phyloP scores from a whole-genome alignment of 2,888 invertebrate species.

The Meteorus cinctellus region DNA sequence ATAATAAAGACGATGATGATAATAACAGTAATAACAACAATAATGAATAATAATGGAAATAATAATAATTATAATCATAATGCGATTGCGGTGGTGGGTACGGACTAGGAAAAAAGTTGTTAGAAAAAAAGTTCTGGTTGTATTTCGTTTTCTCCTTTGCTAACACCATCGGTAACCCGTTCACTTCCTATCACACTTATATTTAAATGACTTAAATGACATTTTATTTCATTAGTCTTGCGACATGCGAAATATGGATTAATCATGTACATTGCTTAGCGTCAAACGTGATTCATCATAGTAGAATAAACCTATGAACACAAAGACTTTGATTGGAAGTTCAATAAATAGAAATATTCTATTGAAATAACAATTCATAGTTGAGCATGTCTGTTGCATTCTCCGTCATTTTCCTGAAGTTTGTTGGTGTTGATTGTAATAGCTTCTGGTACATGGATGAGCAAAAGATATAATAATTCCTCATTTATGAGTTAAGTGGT shows the following conservation, averaged over 20 bases:
- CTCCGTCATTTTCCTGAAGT: conserved; percentile 52
- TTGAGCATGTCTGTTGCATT: neutral
- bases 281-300: too few relatives aligned
- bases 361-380: too few relatives aligned
- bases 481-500: conserved; percentile 73
- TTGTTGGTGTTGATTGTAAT: conserved; percentile 70
- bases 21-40: conserved; percentile 62
- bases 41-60: conserved; percentile 1
- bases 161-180: conserved; percentile 10
- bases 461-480: conserved; percentile 72
- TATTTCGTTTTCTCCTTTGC: conserved; percentile 46
- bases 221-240: too few relatives aligned
- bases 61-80: neutral
- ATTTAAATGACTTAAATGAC: too few relatives aligned
- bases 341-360: too few relatives aligned
- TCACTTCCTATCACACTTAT: neutral
- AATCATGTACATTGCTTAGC: too few relatives aligned
- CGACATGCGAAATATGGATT: too few relatives aligned
- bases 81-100: conserved; percentile 57
- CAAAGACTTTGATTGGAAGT: too few relatives aligned
- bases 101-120: conserved; percentile 53
- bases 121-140: conserved; percentile 54
- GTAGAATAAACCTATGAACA: too few relatives aligned
- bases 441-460: conserved; percentile 71
- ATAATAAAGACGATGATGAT: conserved; percentile 56